Conservation (phyloP, 2,888 invertebrate genomes). For the Dynastes tityus region DNA sequence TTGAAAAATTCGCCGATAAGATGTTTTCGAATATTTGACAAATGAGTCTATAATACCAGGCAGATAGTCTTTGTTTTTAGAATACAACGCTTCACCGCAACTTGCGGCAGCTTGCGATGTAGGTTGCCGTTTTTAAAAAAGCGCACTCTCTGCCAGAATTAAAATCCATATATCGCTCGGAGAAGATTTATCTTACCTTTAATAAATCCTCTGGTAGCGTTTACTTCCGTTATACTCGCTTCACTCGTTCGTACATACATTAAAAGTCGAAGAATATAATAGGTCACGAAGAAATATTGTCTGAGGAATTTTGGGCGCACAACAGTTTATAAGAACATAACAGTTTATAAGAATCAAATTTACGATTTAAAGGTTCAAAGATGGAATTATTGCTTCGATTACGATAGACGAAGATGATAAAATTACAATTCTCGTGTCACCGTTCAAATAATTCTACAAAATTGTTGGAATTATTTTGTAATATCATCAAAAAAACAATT, state of each 20-base stretch:
- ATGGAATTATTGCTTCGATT: too few relatives aligned
- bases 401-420: too few relatives aligned
- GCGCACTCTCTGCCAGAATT: slow-evolving; percentile 30
- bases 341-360: neutral
- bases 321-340: neutral
- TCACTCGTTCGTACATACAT: slow-evolving; percentile 12
- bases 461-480: too few relatives aligned
- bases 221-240: slow-evolving; percentile 20
- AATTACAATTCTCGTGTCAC: too few relatives aligned
- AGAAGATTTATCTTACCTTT: slow-evolving; percentile 37
- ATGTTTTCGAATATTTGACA: slow-evolving; percentile 17
- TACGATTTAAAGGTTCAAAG: too few relatives aligned
- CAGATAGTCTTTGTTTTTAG: slow-evolving; percentile 21
- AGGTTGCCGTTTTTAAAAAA: slow-evolving; percentile 20
- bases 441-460: too few relatives aligned
- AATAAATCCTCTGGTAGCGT: slow-evolving; percentile 29
- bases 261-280: slow-evolving; percentile 36
- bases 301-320: neutral
- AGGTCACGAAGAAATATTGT: slow-evolving; percentile 22
- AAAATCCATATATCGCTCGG: slow-evolving; percentile 43
- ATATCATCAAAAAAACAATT: too few relatives aligned
- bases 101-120: slow-evolving; percentile 10
- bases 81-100: neutral
- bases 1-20: neutral
- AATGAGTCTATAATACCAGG: slow-evolving; percentile 14